Evolutionary conservation across 1,140 invertebrate species (phyloP).

Genomic region (Scaptomyza graminum): DNA sequence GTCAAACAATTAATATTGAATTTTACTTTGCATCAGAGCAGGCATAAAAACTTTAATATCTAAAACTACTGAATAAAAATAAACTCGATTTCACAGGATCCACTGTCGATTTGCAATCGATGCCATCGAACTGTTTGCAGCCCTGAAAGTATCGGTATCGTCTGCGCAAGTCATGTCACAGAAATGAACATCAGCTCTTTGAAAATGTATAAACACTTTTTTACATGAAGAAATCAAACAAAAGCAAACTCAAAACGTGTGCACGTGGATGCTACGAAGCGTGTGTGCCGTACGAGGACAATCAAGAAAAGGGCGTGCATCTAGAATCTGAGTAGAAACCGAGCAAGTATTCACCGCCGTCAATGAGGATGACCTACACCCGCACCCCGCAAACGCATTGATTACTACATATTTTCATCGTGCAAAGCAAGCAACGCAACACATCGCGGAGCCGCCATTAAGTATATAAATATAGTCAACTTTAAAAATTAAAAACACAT

Average conservation of each 20-base stretch:
- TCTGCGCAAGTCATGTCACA: conserved; percentile 40
- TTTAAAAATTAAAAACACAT: conserved; percentile 35
- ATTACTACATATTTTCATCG: conserved; percentile 46
- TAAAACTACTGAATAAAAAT: not conserved
- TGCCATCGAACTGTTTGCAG: conserved; percentile 2
- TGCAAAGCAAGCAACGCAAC: conserved; percentile 7
- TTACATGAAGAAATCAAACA: conserved; percentile 55
- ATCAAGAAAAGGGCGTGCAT: conserved; percentile 30
- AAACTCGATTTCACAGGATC: not conserved
- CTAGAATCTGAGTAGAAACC: not conserved
- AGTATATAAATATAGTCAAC: conserved; percentile 46
- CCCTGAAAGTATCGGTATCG: conserved; percentile 27
- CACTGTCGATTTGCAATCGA: not conserved
- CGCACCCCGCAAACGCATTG: conserved; percentile 45
- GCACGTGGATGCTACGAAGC: conserved; percentile 48
- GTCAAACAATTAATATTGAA: not conserved
- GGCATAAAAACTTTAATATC: too few relatives aligned
- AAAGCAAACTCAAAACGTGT: conserved; percentile 46
- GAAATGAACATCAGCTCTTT: conserved; percentile 37
- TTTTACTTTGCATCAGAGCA: not conserved
- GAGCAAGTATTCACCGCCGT: conserved; percentile 22
- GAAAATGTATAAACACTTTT: conserved; percentile 53
- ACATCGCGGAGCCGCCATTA: conserved; percentile 55
- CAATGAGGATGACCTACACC: conserved; percentile 43
- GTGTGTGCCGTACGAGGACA: conserved; percentile 22